Base-by-base conservation (phyloP, 2,888 invertebrate genomes). In the Protodeltote pygarga region DNA sequence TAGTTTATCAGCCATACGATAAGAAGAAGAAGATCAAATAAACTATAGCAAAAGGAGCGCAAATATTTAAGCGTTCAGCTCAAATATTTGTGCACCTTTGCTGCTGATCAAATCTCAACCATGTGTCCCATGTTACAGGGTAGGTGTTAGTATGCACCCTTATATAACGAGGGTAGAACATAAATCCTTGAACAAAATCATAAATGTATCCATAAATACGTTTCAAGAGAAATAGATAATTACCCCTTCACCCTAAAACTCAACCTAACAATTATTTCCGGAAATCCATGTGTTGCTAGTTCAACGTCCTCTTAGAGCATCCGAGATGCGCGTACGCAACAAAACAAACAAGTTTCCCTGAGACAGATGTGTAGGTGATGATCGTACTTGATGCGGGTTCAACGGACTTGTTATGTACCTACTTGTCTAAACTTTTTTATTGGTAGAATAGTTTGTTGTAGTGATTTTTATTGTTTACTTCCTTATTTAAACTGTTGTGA, bases 261-360 rank as follows among this genome's bases (percentile, higher is more conserved):
- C 34, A 34, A 54, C 20, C 39, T 27, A 34, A 28, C 11, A 48
- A 52, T 39, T 34, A 47, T 60, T 46, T 63, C 63, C 54, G 70
- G 70, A 69, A 69, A 67, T 53, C 52, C 70, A 55, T 49, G 58
- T 45, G 58, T 25, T 40, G 41, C 9, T 33, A 63, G 75, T 74
- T 78, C 77, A 72, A 69, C 39, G 74, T 47, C 71, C 78, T 61
- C 55, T 44, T 74, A 69, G 55, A 63, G 60, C 58, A 53, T 58
- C 51, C 24, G 63, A 72, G 77, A 69, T 77, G 75, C 63, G 66
- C 55, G 57, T 38, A 37, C 68, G 67, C 68, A 70, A 65, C 61
- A 53, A 65, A 71, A 58, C 60, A 73, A 73, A 71, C 66, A 66
- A 66, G 70, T 71, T 69, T 66, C 62, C 64, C 61, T 61, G 57